A percentile compares a stretch with the other conserved stretches of the same genome.
Conservation (phyloP, 37 sponge, comb jelly and placozoan genomes). For the Ianthella basta region DNA sequence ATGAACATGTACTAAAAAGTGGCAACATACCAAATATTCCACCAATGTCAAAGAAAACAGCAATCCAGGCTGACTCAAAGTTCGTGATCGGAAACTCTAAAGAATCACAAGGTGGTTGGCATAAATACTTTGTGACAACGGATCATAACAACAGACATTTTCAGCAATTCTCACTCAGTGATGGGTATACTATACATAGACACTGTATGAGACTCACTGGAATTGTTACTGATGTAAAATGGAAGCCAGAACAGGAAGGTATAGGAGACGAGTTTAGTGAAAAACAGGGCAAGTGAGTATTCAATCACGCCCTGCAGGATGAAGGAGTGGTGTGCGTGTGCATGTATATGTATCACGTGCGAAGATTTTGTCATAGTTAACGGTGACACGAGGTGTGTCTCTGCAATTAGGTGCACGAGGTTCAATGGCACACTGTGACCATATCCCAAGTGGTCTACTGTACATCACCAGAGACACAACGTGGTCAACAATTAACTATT, state of each 20-base stretch:
- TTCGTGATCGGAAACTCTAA: background rate
- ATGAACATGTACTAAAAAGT: background rate
- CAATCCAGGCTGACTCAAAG: slow-evolving; percentile 62
- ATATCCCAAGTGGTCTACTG: too few species aligned
- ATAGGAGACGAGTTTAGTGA: slow-evolving; percentile 83
- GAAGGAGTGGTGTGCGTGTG: background rate
- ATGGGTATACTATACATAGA: background rate
- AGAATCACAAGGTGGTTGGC: background rate
- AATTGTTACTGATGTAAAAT: slow-evolving; percentile 48
- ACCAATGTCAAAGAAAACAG: slow-evolving; percentile 84
- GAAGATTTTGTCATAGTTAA: too few species aligned
- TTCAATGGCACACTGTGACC: too few species aligned
- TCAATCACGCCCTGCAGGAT: slow-evolving; percentile 82
- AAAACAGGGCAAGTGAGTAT: slow-evolving; percentile 87
- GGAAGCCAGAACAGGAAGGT: slow-evolving; percentile 94
- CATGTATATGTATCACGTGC: background rate
- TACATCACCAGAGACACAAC: too few species aligned
- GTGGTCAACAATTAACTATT: too few species aligned
- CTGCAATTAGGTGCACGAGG: too few species aligned
- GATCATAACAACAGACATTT: too few species aligned
- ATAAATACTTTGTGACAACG: too few species aligned
- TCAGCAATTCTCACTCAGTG: too few species aligned
- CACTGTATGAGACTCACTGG: slow-evolving; percentile 8
- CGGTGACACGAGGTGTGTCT: too few species aligned
- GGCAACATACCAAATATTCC: slow-evolving; percentile 70